A percentile compares a stretch with the other conserved stretches of the same genome.
These are phyloP conservation scores for Cetoscarus ocellatus DNA, from an alignment of 2,797 vertebrate genomes.

Conservation along the genomic window DNA sequence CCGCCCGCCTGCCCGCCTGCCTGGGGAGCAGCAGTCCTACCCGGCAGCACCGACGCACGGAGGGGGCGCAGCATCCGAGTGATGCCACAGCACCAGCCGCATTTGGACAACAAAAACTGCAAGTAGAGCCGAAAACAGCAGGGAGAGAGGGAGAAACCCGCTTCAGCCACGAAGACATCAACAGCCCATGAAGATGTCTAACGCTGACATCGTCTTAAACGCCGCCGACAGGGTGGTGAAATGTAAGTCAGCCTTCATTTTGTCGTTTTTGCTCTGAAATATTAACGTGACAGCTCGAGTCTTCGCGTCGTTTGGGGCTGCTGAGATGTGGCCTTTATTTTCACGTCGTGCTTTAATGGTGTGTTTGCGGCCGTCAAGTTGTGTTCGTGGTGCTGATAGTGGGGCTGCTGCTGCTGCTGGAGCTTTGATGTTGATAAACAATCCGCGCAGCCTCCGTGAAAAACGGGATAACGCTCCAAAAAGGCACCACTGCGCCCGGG, in stretches of 20 bases:
- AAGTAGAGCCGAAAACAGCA: constrained; percentile 48
- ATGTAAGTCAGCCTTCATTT: constrained; percentile 80
- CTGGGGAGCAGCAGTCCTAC: constrained; percentile 78
- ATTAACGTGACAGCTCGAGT: constrained; percentile 65
- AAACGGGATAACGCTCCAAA: constrained; percentile 7
- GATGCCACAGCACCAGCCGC: constrained; percentile 85
- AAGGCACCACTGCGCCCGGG: constrained; percentile 21
- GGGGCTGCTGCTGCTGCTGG: constrained; percentile 30
- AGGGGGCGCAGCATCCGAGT: constrained; percentile 79
- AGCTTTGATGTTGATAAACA: constrained; percentile 81
- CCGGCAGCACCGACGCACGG: constrained; percentile 81
- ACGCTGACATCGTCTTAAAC: constrained; percentile 88
- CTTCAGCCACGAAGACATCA: constrained; percentile 75
- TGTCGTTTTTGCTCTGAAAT: constrained; percentile 11
- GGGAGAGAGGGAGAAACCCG: constrained; percentile 44
- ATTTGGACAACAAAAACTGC: constrained; percentile 73
- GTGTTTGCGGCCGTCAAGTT: constrained; percentile 57
- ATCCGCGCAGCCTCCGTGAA: constrained; percentile 55
- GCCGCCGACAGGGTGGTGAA: constrained; percentile 88
- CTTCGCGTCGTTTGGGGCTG: constrained; percentile 20
- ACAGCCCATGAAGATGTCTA: constrained; percentile 90
- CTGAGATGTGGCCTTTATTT: constrained; percentile 41
- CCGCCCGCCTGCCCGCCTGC: constrained; percentile 75
- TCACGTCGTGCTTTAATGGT: constrained; percentile 36
- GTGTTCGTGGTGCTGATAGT: constrained; percentile 50